These are phyloP conservation scores for Lagorchestes hirsutus DNA, from an alignment of 2,797 vertebrate genomes.

Conservation along the genomic window DNA sequence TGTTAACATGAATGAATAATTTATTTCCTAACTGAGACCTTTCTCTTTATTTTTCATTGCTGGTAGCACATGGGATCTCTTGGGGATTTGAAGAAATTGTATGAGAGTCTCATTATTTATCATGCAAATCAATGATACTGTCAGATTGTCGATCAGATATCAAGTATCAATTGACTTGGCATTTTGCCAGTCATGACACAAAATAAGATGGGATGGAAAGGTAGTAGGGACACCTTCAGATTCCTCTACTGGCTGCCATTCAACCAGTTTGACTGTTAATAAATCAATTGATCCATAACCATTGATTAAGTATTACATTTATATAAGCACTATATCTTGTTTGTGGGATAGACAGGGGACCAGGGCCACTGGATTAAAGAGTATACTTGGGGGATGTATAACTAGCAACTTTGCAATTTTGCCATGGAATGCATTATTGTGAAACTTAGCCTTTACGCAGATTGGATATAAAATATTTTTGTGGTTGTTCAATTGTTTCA, in stretches of 20 bases:
- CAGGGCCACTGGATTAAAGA: background rate
- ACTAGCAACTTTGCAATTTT: background rate
- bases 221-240: background rate
- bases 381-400: background rate
- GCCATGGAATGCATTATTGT: background rate
- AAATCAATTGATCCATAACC: background rate
- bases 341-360: background rate
- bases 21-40: background rate
- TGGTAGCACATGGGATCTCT: background rate
- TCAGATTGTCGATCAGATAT: background rate
- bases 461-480: background rate
- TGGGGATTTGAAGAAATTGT: background rate
- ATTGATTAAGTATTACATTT: background rate
- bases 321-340: background rate
- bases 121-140: background rate
- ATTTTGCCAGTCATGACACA: background rate
- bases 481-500: background rate
- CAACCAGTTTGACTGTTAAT: background rate
- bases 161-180: background rate
- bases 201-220: background rate
- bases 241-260: background rate
- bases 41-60: background rate
- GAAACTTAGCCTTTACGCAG: background rate
- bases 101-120: background rate
- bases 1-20: background rate